Evolutionary conservation across 2,797 vertebrate genomes (phyloP).

Genomic region (Pseudomugil gertrudae): DNA sequence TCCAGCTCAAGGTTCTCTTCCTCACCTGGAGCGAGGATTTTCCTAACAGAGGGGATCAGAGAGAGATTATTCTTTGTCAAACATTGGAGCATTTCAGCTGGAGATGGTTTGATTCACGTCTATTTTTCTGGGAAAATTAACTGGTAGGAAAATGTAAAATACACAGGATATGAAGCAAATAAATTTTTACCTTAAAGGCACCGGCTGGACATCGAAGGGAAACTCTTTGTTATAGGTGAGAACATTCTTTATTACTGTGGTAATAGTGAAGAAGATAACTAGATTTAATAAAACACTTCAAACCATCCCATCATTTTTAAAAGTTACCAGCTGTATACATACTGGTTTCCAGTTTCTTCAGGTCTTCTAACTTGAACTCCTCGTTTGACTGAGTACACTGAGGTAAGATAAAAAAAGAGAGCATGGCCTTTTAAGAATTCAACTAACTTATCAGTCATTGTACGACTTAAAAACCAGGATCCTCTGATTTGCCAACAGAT

Average conservation of each 20-base stretch:
- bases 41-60: conserved; percentile 84
- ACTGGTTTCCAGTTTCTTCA: conserved; percentile 98
- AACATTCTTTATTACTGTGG: conserved; percentile 92
- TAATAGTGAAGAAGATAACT: neutral
- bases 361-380: conserved; percentile 95
- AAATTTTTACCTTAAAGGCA: conserved; percentile 90
- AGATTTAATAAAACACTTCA: neutral
- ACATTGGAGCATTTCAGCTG: no score
- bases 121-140: neutral
- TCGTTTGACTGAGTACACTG: conserved; percentile 92
- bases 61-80: no score
- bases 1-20: conserved; percentile 97
- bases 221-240: conserved; percentile 97
- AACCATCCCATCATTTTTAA: neutral
- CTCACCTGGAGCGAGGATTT: conserved; percentile 96
- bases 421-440: no score
- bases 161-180: no score
- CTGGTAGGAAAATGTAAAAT: no score
- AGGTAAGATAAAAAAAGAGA: conserved; percentile 13
- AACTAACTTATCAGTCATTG: neutral
- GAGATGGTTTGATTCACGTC: neutral
- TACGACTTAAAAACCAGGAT: neutral
- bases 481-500: no score
- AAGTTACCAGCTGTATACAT: conserved; percentile 67
- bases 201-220: conserved; percentile 96